A percentile compares a stretch with the other conserved stretches of the same genome.
Conservation (phyloP, 2,888 invertebrate species). For the Atrina japonica region DNA sequence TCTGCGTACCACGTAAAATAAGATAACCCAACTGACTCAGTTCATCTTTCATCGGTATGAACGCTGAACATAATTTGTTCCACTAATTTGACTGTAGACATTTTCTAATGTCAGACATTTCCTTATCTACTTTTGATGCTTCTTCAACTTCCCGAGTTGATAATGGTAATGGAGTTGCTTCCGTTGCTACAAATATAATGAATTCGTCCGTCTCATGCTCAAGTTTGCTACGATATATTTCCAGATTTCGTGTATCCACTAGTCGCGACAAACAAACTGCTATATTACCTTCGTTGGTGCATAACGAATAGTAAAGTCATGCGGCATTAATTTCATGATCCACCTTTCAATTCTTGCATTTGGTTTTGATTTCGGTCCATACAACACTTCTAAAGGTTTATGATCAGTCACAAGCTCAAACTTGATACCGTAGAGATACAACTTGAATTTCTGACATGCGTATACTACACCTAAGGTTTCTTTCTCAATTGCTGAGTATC, state of each 20-base stretch:
- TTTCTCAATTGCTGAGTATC: conserved; percentile 48
- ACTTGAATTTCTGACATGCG: conserved; percentile 61
- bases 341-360: conserved; percentile 57
- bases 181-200: conserved; percentile 29
- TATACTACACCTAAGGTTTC: conserved; percentile 46
- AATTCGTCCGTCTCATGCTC: conserved; percentile 21
- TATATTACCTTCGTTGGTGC: conserved; percentile 46
- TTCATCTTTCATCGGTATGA: conserved; percentile 18
- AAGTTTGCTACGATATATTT: neutral
- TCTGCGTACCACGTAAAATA: conserved; percentile 33
- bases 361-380: conserved; percentile 39
- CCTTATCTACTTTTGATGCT: conserved; percentile 27
- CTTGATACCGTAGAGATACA: conserved; percentile 41
- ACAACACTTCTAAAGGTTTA: conserved; percentile 49
- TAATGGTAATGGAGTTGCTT: conserved; percentile 37
- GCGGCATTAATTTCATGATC: conserved; percentile 49
- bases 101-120: conserved; percentile 15
- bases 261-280: conserved; percentile 54
- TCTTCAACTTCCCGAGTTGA: conserved; percentile 38
- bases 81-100: conserved; percentile 10
- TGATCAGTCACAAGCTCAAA: conserved; percentile 51
- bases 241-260: conserved; percentile 2
- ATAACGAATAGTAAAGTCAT: conserved; percentile 44
- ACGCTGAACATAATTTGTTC: conserved; percentile 10
- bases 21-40: conserved; percentile 21